phyloP scores from a whole-genome alignment of 2,113 vertebrate genomes.

The Phrynosoma platyrhinos region DNA sequence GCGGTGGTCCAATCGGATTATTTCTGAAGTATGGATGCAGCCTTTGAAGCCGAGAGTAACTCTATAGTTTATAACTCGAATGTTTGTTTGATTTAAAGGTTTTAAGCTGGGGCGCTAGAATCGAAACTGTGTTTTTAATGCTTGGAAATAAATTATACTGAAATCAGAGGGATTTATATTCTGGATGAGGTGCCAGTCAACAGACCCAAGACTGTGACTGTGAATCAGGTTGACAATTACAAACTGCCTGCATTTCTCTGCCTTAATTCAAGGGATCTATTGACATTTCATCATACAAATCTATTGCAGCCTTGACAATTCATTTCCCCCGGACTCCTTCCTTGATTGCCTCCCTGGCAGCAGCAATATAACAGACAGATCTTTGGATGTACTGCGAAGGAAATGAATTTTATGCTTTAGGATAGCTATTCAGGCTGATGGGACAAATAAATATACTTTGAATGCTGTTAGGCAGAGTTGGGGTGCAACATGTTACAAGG shows the following conservation, averaged over 20 bases:
- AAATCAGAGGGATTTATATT: not conserved
- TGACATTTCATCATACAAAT: slow-evolving; percentile 66
- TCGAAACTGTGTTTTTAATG: not conserved
- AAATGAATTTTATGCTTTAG: slow-evolving; percentile 27
- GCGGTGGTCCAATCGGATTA: too few species aligned
- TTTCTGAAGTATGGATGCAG: too few species aligned
- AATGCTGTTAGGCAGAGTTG: not conserved
- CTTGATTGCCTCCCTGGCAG: slow-evolving; percentile 42
- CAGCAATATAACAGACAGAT: slow-evolving; percentile 40
- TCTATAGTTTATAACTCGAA: slow-evolving; percentile 43
- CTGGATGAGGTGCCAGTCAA: not conserved
- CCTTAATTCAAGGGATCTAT: slow-evolving; percentile 59
- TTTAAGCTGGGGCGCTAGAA: not conserved
- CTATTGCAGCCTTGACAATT: slow-evolving; percentile 52
- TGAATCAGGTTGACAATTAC: slow-evolving; percentile 14
- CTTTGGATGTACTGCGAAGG: slow-evolving; percentile 33
- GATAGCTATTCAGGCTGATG: slow-evolving; percentile 19
- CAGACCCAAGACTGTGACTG: not conserved
- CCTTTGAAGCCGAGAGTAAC: not conserved
- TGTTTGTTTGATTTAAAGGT: slow-evolving; percentile 41
- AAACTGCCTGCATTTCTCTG: slow-evolving; percentile 44
- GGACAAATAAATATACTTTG: slow-evolving; percentile 43
- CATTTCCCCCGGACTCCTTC: slow-evolving; percentile 56
- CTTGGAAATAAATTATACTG: slow-evolving; percentile 16
- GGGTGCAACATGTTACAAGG: not conserved